Evolutionary conservation across 1,140 invertebrate genomes (phyloP).

Genomic region (Bombus impatiens): DNA sequence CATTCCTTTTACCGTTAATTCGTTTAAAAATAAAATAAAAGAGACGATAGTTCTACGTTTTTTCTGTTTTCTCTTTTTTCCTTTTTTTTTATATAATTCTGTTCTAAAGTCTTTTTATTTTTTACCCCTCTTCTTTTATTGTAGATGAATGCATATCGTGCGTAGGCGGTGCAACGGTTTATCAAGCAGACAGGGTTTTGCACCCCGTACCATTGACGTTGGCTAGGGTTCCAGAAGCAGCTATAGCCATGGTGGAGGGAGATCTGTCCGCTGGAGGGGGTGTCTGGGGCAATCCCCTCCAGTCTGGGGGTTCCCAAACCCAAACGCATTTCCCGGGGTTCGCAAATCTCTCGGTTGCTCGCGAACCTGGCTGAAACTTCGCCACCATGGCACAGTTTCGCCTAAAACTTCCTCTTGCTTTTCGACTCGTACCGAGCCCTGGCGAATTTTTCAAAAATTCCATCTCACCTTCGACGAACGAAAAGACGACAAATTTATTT

Average conservation of each 20-base stretch:
- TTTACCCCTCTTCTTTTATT: background rate
- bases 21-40: too few relatives aligned
- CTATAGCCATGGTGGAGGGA: constrained; percentile 67
- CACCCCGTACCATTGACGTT: constrained; percentile 70
- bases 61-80: background rate
- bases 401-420: background rate
- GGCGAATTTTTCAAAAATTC: background rate
- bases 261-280: constrained; percentile 79
- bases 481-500: background rate
- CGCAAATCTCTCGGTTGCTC: constrained; percentile 71
- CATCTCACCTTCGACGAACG: too few relatives aligned
- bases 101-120: background rate
- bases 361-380: constrained; percentile 36
- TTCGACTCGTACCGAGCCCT: background rate
- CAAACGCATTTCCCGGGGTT: constrained; percentile 81
- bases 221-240: constrained; percentile 74
- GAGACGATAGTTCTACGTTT: too few relatives aligned
- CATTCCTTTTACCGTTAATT: background rate
- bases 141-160: constrained; percentile 62
- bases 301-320: constrained; percentile 79
- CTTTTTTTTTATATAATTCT: background rate
- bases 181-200: constrained; percentile 75
- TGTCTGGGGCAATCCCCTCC: constrained; percentile 83
- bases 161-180: constrained; percentile 75
- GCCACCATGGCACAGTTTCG: constrained; percentile 62